Conservation (phyloP, 2,797 vertebrate genomes). For the Sus cebifrons region DNA sequence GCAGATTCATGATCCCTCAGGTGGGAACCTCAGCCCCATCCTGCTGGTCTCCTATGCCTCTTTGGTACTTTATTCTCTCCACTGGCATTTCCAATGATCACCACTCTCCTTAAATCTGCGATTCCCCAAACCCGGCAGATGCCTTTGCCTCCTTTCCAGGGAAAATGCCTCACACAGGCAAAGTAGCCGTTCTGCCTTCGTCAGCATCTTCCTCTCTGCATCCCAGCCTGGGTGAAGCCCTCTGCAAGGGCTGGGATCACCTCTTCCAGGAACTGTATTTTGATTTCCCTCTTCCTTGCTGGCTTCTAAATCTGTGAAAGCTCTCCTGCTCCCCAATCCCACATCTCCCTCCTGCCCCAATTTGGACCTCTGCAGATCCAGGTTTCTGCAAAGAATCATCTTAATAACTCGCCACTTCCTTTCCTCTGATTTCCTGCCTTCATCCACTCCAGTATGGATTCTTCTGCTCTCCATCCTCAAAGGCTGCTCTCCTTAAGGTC, state of each 20-base stretch:
- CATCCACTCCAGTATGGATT: fast-evolving
- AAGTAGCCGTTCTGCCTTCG: too few relatives aligned
- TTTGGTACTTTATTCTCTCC: not conserved
- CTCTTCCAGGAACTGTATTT: not conserved
- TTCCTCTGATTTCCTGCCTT: not conserved
- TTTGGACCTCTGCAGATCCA: not conserved
- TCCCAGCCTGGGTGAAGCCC: fast-evolving
- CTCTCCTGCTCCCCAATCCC: not conserved
- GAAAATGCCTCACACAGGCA: fast-evolving
- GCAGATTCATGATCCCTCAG: not conserved
- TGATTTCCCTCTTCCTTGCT: fast-evolving
- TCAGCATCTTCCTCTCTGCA: fast-evolving
- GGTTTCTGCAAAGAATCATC: not conserved
- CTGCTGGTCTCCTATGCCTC: not conserved
- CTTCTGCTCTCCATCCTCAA: not conserved
- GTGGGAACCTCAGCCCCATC: fast-evolving
- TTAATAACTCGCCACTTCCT: not conserved
- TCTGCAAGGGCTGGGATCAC: not conserved
- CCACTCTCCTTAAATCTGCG: not conserved
- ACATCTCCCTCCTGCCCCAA: not conserved
- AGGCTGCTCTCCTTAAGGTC: not conserved
- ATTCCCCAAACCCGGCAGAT: too few relatives aligned
- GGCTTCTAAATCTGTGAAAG: not conserved
- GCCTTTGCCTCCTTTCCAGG: not conserved
- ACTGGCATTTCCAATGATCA: fast-evolving